Conservation (phyloP, 2,113 vertebrate genomes). For the Tachysurus vachellii region DNA sequence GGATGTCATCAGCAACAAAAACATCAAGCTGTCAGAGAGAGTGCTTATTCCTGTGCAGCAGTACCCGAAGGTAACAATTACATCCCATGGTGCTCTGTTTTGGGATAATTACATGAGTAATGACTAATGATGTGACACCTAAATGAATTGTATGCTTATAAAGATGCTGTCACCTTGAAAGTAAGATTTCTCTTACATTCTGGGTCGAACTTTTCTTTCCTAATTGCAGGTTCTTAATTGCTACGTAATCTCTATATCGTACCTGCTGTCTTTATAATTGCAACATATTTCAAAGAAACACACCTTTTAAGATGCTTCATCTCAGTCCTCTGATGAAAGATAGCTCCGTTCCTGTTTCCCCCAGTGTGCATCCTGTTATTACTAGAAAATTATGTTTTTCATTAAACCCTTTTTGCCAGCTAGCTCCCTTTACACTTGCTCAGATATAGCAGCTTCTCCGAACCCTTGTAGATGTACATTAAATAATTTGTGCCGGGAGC, state of each 20-base stretch:
- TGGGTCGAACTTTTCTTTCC: neutral
- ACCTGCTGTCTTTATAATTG: slow-evolving; percentile 22
- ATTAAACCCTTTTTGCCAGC: slow-evolving; percentile 26
- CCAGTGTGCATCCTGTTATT: slow-evolving; percentile 36
- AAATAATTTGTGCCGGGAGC: slow-evolving; percentile 33
- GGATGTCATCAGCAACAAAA: slow-evolving; percentile 99
- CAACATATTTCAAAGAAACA: slow-evolving; percentile 12
- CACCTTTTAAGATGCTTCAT: slow-evolving; percentile 10
- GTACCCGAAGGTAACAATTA: slow-evolving; percentile 92
- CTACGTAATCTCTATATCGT: slow-evolving; percentile 33
- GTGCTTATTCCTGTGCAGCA: slow-evolving; percentile 96
- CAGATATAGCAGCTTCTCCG: neutral
- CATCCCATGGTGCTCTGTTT: neutral
- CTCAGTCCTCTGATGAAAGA: neutral
- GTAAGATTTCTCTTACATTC: neutral
- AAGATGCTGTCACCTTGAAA: neutral
- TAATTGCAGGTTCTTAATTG: slow-evolving; percentile 26
- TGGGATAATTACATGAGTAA: neutral
- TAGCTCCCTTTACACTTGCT: slow-evolving; percentile 28
- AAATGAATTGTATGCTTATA: slow-evolving; percentile 37
- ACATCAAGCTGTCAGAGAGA: slow-evolving; percentile 96
- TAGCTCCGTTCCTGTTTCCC: neutral
- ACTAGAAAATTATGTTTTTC: slow-evolving; percentile 33
- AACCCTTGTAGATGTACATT: slow-evolving; percentile 4
- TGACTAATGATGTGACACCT: slow-evolving; percentile 1